A percentile compares a stretch with the other conserved stretches of the same genome.
phyloP scores from a whole-genome alignment of 2,113 vertebrate species.

The Erythrocercus mccallii region DNA sequence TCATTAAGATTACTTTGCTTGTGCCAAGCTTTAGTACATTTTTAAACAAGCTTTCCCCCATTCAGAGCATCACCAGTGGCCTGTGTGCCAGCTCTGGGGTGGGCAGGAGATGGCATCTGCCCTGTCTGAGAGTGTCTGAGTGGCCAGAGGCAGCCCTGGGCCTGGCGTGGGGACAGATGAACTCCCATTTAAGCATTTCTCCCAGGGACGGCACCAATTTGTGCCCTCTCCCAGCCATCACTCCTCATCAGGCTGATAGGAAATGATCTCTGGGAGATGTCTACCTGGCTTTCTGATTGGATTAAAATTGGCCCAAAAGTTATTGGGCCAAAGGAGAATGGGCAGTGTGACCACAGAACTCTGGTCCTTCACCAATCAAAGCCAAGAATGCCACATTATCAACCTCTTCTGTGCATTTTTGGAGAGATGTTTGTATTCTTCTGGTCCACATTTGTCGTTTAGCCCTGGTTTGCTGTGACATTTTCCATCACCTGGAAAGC shows the following conservation, averaged over 20 bases:
- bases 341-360: background rate
- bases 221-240: background rate
- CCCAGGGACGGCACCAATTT: background rate
- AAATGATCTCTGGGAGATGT: background rate
- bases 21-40: background rate
- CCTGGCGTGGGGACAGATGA: background rate
- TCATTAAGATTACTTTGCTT: background rate
- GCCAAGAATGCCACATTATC: background rate
- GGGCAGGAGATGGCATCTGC: constrained; percentile 1
- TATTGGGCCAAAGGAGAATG: background rate
- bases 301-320: background rate
- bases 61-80: background rate
- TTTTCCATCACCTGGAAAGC: background rate
- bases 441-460: background rate
- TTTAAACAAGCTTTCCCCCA: background rate
- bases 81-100: background rate
- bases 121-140: background rate
- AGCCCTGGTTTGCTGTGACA: background rate
- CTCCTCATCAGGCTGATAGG: background rate
- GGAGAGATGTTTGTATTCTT: background rate
- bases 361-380: background rate
- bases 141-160: constrained; percentile 13
- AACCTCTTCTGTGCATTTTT: background rate
- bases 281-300: background rate
- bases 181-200: background rate